Evolutionary conservation across 2,113 vertebrate genomes (phyloP).

Genomic region (Scopus umbretta): DNA sequence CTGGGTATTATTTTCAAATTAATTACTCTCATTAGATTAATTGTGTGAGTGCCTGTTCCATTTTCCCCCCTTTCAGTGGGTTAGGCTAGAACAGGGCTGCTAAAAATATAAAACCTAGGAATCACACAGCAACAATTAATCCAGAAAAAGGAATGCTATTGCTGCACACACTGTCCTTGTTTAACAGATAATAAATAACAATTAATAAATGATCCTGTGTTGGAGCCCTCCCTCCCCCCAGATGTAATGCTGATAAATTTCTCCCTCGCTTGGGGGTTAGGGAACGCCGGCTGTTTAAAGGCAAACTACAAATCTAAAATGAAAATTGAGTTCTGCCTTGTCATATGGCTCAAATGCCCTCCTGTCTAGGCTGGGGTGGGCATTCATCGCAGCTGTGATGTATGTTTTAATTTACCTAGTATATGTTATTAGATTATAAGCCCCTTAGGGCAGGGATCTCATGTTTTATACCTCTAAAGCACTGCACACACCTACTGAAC

Average conservation of each 20-base stretch:
- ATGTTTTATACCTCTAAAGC: constrained; percentile 62
- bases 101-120: constrained; percentile 62
- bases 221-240: constrained; percentile 46
- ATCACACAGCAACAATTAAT: constrained; percentile 61
- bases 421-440: constrained; percentile 64
- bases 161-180: constrained; percentile 50
- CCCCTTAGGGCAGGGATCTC: constrained; percentile 56
- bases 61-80: constrained; percentile 17
- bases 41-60: constrained; percentile 42
- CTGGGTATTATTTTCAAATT: constrained; percentile 59
- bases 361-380: constrained; percentile 24
- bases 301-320: constrained; percentile 64
- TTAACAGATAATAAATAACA: constrained; percentile 73
- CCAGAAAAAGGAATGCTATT: constrained; percentile 45
- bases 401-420: constrained; percentile 67
- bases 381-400: constrained; percentile 34
- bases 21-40: constrained; percentile 65
- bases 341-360: constrained; percentile 58
- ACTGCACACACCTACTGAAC: constrained; percentile 57
- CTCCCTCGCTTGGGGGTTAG: constrained; percentile 45
- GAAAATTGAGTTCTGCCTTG: constrained; percentile 67
- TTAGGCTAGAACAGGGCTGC: constrained; percentile 43
- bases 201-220: constrained; percentile 64
- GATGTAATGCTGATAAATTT: constrained; percentile 60
- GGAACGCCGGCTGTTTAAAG: constrained; percentile 46